Base-by-base conservation (phyloP, 1,140 invertebrate species). In the Leptinotarsa texana region DNA sequence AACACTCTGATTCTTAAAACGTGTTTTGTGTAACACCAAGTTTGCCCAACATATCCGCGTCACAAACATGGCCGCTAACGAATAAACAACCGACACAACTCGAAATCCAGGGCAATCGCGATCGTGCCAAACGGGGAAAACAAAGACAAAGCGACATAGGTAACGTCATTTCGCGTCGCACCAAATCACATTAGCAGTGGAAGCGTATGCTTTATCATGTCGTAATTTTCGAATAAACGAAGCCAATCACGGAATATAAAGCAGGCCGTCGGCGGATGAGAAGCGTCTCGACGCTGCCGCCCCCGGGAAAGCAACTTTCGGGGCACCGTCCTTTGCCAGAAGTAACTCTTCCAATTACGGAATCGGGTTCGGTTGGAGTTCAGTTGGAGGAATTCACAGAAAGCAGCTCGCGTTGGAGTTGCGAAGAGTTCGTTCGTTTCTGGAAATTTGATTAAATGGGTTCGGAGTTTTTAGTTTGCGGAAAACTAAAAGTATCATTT, bases 171-270 rank as follows among this genome's bases (percentile, higher is more conserved):
- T 24, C 42, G 18, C 71, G 18, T 33, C 71, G 21, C 33, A 61
- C 69, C 33, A 73, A 73, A 73, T 73, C 61, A 65, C 61, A 66
- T 73, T 73, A 73, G 71, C 51, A 27, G 47, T 27, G 33, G 24
- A 73, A 61, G 71, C 49, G 51, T 72, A 73, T 74, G 79, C 77
- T 75, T 77, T 78, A 80, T 78, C 79, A 77, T 42, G 73, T 68
- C 63, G 69, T 78, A 79, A 79, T 77, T 79, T 77, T 68, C 74
- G 73, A 61, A 77, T 77, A 80, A 80, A 80, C 77, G 77, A 80
- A 80, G 79, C 79, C 77, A 80, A 80, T 80, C 75, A 77, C 63
- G 65, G 66, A 73, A 77, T 69, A 73, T 65, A 65, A 73, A 65
- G 57, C 69, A 72, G 68, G 69, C 51, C 24, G 57, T 17, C 18